phyloP scores from a whole-genome alignment of 2,797 vertebrate species.

The Myiotriccus ornatus region DNA sequence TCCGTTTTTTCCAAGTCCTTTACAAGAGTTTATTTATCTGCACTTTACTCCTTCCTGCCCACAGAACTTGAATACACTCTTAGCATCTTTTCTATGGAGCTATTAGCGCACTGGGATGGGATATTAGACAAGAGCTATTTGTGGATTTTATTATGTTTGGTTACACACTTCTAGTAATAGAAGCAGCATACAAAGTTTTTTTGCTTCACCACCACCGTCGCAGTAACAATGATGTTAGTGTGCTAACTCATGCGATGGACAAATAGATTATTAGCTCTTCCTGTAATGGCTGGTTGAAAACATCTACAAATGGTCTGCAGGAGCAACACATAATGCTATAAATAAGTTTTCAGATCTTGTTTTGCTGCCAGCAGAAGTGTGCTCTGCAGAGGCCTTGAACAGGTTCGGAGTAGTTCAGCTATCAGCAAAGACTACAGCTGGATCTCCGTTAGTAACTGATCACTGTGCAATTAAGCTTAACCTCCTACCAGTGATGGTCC shows the following conservation, averaged over 20 bases:
- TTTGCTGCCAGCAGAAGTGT: neutral
- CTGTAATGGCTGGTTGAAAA: neutral
- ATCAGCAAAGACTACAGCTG: neutral
- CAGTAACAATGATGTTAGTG: neutral
- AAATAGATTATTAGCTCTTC: neutral
- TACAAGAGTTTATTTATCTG: neutral
- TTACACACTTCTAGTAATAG: neutral
- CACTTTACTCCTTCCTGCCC: neutral
- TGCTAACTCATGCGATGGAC: neutral
- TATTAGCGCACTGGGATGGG: neutral
- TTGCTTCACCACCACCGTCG: neutral
- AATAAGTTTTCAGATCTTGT: neutral
- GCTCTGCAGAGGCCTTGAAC: neutral
- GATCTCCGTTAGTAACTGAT: conserved; percentile 37
- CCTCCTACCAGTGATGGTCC: conserved; percentile 44
- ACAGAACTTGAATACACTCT: neutral
- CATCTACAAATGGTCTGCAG: neutral
- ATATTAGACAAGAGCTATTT: neutral
- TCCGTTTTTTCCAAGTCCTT: neutral
- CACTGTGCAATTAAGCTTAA: conserved; percentile 59
- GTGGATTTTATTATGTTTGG: neutral
- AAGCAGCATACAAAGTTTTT: neutral
- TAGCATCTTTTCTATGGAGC: neutral
- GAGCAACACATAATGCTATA: neutral
- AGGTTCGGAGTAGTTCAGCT: neutral